phyloP scores from a whole-genome alignment of 2,797 vertebrate species.

The Myotis myotis region DNA sequence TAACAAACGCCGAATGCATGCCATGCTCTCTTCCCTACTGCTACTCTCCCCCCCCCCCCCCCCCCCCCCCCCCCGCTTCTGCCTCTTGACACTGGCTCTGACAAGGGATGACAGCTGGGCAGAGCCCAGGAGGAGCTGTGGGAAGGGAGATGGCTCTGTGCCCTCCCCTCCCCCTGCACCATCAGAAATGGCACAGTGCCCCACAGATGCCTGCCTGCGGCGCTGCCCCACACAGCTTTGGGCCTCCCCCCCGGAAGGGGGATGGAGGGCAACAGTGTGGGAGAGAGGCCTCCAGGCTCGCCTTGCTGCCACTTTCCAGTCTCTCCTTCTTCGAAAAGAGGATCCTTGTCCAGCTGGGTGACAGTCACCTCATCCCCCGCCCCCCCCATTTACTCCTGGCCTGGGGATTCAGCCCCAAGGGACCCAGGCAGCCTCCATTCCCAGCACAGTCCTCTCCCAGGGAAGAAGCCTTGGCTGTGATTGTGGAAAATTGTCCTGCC shows the following conservation, averaged over 20 bases:
- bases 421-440: slow-evolving; percentile 68
- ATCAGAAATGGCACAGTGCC: slow-evolving; percentile 46
- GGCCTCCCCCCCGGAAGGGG: not conserved
- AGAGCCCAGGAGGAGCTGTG: slow-evolving; percentile 14
- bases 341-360: not conserved
- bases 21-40: not conserved
- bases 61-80: not conserved
- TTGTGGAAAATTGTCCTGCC: slow-evolving; percentile 77
- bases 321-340: not conserved
- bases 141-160: slow-evolving; percentile 59
- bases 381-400: slow-evolving; percentile 31
- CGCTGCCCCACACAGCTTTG: not conserved
- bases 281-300: not conserved
- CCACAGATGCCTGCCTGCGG: slow-evolving; percentile 50
- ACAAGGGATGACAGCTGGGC: slow-evolving; percentile 66
- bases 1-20: not conserved
- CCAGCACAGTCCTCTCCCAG: slow-evolving; percentile 64
- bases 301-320: not conserved
- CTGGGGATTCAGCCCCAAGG: slow-evolving; percentile 48
- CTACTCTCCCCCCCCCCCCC: not conserved
- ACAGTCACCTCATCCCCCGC: slow-evolving; percentile 3
- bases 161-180: not conserved
- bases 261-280: not conserved
- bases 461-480: slow-evolving; percentile 75
- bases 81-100: slow-evolving; percentile 47